phyloP scores from a whole-genome alignment of 2,113 vertebrate genomes.

The Larimichthys crocea region DNA sequence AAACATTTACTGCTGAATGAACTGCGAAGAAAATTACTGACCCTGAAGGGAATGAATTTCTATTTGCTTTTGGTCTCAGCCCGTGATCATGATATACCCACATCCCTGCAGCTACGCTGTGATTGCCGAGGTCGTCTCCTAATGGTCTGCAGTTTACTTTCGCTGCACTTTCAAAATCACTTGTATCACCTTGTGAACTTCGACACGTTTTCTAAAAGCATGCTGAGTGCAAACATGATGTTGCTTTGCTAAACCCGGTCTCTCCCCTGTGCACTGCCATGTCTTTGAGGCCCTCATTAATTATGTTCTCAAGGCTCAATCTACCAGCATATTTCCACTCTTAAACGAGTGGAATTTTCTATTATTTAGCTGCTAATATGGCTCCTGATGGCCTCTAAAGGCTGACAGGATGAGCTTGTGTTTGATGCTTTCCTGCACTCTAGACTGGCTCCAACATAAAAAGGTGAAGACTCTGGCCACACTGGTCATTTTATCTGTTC shows the following conservation, averaged over 20 bases:
- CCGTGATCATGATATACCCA: slow-evolving; percentile 61
- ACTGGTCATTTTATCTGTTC: slow-evolving; percentile 76
- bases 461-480: slow-evolving; percentile 55
- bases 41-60: slow-evolving; percentile 59
- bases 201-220: slow-evolving; percentile 54
- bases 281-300: slow-evolving; percentile 52
- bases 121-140: slow-evolving; percentile 52
- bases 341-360: slow-evolving; percentile 65
- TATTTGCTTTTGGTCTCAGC: slow-evolving; percentile 70
- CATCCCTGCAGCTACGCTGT: slow-evolving; percentile 55
- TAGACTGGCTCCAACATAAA: slow-evolving; percentile 29
- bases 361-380: slow-evolving; percentile 72
- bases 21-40: slow-evolving; percentile 59
- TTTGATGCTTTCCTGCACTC: slow-evolving; percentile 75
- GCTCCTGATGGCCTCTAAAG: slow-evolving; percentile 54
- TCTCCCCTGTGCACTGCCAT: not conserved
- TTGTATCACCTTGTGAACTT: slow-evolving; percentile 48
- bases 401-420: slow-evolving; percentile 55
- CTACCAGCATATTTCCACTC: slow-evolving; percentile 56
- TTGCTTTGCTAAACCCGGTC: not conserved
- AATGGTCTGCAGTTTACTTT: slow-evolving; percentile 62
- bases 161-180: slow-evolving; percentile 53
- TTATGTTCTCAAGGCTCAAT: slow-evolving; percentile 51
- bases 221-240: slow-evolving; percentile 24
- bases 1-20: slow-evolving; percentile 51